Base-by-base conservation (phyloP, 2,888 invertebrate species). In the Bimastos eiseni region DNA sequence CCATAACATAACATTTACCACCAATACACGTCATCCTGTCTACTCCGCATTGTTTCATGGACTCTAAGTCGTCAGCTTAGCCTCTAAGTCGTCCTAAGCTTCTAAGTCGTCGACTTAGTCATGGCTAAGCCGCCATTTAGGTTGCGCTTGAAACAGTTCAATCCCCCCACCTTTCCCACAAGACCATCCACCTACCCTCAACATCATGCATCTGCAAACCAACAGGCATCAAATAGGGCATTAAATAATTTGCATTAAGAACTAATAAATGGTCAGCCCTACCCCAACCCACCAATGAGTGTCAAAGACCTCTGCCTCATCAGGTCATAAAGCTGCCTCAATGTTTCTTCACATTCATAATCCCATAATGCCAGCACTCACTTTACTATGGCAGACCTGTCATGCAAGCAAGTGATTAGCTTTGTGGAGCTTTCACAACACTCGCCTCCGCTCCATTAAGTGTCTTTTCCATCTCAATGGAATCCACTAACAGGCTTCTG, bases 271-370 rank as follows among this genome's bases (percentile, higher is more conserved):
- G 49, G 49, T 49, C 49, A 21, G 49, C 19, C 49, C 49, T 49
- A 19, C 49, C 41, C 49, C 24, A 24, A 70, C 30, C 70, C 70
- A 5, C n/a, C 70, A 30, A 2, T 8, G 70, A 13, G 70, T 70
- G 30, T 70, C 70, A 70, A n/a, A 70, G 70, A 70, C 30, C 8
- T n/a, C 30, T 30, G 70, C n/a, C n/a, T 49, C 11, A n/a, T 30
- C 70, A 70, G 70, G 70, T 70, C 70, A n/a, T 70, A 70, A 70
- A 70, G n/a, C 70, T 70, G 70, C 70, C 70, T 70, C 70, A 70
- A 70, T 17, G 70, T 70, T 70, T 70, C 55, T 55, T 30, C 4
- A 11, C 55, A 55, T 55, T 30, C 30, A 55, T 55, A 55, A 55
- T 55, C 55, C 24, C 55, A 30, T 55, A 55, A 55, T 55, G 55